Evolutionary conservation across 1,140 invertebrate species (phyloP).

Genomic region (Campoletis sonorensis): DNA sequence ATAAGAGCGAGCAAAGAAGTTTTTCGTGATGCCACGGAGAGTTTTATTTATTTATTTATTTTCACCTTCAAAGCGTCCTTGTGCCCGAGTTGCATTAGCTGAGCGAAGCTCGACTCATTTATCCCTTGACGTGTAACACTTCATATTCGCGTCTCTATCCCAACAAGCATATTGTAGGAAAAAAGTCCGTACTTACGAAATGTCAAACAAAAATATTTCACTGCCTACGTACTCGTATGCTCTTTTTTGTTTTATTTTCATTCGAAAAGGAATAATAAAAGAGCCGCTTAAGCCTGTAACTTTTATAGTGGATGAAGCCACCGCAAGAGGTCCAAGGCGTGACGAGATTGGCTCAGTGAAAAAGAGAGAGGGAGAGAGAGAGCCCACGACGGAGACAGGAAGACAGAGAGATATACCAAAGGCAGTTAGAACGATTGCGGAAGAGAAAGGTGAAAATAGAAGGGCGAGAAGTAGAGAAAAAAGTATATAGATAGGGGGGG

Average conservation of each 20-base stretch:
- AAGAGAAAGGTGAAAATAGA: constrained; percentile 36
- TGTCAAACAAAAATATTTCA: no score
- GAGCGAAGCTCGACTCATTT: constrained; percentile 36
- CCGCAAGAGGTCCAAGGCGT: not conserved
- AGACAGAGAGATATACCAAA: not conserved
- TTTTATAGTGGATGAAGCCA: constrained; percentile 1
- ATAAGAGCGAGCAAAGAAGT: constrained; percentile 14
- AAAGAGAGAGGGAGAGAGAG: not conserved
- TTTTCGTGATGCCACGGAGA: constrained; percentile 8
- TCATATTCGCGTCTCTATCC: not conserved
- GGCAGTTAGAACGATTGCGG: not conserved
- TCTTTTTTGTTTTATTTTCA: not conserved
- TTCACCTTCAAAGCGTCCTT: not conserved
- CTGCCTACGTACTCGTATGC: not conserved
- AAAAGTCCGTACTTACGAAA: no score
- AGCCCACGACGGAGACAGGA: not conserved
- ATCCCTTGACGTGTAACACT: not conserved
- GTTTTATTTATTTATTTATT: not conserved
- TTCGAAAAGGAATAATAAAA: not conserved
- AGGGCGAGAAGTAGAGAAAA: constrained; percentile 19
- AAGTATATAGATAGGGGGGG: constrained; percentile 48
- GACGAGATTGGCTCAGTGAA: not conserved
- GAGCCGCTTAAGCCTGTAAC: not conserved
- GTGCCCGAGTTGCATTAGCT: constrained; percentile 34
- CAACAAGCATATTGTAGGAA: not conserved